phyloP scores from a whole-genome alignment of 2,888 invertebrate species.

The Latrodectus hesperus region DNA sequence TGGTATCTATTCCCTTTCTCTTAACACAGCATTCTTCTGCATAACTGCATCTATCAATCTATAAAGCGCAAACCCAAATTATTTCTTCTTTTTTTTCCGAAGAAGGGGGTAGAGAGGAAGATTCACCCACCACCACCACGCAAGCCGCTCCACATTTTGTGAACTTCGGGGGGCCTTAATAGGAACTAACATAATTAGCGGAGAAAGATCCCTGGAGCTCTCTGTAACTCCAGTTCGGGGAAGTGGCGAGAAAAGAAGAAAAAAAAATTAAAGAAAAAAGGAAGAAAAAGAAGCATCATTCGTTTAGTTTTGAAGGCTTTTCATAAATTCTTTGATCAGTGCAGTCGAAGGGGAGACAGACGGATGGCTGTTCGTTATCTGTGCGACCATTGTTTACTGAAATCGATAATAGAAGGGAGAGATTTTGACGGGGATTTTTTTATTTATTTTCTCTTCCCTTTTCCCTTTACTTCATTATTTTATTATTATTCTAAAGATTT shows the following conservation, averaged over 20 bases:
- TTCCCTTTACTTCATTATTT: conserved; percentile 60
- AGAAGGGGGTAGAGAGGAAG: conserved; percentile 1
- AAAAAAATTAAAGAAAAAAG: conserved; percentile 29
- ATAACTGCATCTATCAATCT: not conserved
- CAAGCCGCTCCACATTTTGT: conserved; percentile 16
- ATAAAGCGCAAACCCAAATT: conserved; percentile 31
- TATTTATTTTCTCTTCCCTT: conserved; percentile 49
- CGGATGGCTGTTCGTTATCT: conserved; percentile 67
- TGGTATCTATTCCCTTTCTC: no score
- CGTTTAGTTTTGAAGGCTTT: conserved; percentile 64
- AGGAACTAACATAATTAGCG: conserved; percentile 66
- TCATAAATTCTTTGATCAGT: conserved; percentile 68
- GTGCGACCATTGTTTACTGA: conserved; percentile 63
- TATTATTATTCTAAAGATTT: conserved; percentile 66
- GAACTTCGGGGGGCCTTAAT: conserved; percentile 60
- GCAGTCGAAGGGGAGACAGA: conserved; percentile 32
- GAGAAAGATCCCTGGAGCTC: conserved; percentile 39
- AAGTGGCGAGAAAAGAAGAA: conserved; percentile 33
- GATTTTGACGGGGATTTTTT: conserved; percentile 28
- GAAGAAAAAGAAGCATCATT: conserved; percentile 53
- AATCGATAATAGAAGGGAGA: conserved; percentile 60
- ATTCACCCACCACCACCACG: not conserved
- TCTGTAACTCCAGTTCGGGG: conserved; percentile 5
- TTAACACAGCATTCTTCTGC: no score
- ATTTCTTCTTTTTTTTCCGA: conserved; percentile 2